A percentile compares a stretch with the other conserved stretches of the same genome.
Evolutionary conservation across 2,113 vertebrate species (phyloP).

Genomic region (Castor canadensis): DNA sequence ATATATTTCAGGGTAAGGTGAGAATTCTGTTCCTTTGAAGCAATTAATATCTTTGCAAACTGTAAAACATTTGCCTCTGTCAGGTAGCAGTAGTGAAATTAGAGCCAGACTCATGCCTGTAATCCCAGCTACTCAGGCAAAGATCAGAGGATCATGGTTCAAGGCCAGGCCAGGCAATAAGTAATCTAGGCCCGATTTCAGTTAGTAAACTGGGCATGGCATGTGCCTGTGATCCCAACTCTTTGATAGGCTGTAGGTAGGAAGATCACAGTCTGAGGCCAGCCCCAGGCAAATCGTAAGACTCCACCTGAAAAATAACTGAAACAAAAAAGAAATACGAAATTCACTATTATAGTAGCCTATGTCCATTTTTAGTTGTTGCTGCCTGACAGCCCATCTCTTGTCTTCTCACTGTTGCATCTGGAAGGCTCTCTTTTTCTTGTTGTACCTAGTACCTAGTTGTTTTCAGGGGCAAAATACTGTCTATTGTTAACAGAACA

Average conservation of each 20-base stretch:
- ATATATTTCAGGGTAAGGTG: not conserved
- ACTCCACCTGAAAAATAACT: too few species aligned
- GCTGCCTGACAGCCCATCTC: not conserved
- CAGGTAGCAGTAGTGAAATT: not conserved
- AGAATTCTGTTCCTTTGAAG: conserved; percentile 4
- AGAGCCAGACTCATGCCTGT: too few species aligned
- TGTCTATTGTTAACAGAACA: not conserved
- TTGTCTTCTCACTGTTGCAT: not conserved
- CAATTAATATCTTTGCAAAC: not conserved
- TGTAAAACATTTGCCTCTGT: not conserved
- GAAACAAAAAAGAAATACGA: too few species aligned
- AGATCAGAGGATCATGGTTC: too few species aligned
- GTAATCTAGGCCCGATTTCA: too few species aligned
- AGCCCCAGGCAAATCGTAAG: too few species aligned
- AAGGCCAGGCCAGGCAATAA: too few species aligned
- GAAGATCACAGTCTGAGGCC: too few species aligned
- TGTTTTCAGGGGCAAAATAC: conserved; percentile 1
- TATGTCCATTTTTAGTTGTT: not conserved
- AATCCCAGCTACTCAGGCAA: too few species aligned
- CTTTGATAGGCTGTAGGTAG: too few species aligned
- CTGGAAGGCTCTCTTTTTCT: not conserved
- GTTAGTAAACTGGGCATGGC: too few species aligned
- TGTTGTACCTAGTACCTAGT: not conserved
- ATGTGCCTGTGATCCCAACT: too few species aligned
- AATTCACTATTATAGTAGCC: not conserved